Base-by-base conservation (phyloP, 2,888 invertebrate species). In the Heteromurus nitidus region DNA sequence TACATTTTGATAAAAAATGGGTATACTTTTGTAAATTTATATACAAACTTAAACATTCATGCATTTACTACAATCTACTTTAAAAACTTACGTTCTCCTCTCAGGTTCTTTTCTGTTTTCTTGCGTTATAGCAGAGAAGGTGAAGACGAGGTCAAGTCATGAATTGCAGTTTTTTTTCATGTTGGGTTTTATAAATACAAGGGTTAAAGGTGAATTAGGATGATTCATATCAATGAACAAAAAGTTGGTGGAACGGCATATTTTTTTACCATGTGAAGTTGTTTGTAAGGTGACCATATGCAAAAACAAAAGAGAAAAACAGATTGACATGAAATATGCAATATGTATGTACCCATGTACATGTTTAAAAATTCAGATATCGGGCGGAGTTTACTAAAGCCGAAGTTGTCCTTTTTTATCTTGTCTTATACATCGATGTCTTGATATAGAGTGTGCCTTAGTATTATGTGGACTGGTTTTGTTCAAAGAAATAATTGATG, bases 31-130 rank as follows among this genome's bases (percentile, higher is more conserved):
- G 28, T 60, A 20, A 20, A 58, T 24, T n/a, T 69, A 69, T n/a
- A n/a, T n/a, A n/a, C n/a, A n/a, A n/a, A n/a, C n/a, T n/a, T n/a
- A n/a, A n/a, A n/a, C 44, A 55, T 70, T 64, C 65, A 65, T 72
- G 20, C 44, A 13, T 42, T 69, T 30, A n/a, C 30, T 50, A 60
- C 42, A 28, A 26, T 68, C 26, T 42, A 18, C 42, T 50, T 20
- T 20, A 82, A 83, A 75, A 85, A 85, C 86, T 85, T 85, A 85
- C 86, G 86, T 83, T 80, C 83, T 85, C 80, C 75, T 84, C 79
- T 84, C 85, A 77, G 86, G 86, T 82, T 87, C 84, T 82, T 81
- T 84, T 84, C 83, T 86, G 85, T 82, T 81, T 81, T 76, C 7
- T 60, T 58, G 73, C 55, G 55, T 18, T 72, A 79, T 73, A 69